A percentile compares a stretch with the other conserved stretches of the same genome.
Evolutionary conservation across 2,113 vertebrate species (phyloP).

Genomic region (Casuarius casuarius): DNA sequence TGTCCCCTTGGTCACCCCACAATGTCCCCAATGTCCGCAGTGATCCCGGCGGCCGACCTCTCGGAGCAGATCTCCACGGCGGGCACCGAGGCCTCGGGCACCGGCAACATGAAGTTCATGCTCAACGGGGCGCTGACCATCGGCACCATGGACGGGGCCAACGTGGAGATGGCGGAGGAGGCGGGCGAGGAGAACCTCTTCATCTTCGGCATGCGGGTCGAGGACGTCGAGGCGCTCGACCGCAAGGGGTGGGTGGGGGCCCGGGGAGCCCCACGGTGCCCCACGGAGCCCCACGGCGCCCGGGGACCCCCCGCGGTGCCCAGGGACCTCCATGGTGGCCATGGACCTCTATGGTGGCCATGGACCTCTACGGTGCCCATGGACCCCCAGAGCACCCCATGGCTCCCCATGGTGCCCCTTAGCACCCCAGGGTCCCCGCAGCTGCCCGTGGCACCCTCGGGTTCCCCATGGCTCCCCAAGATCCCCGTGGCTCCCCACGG

Average conservation of each 20-base stretch:
- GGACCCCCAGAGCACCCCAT: no score
- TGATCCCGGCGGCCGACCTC: conserved; percentile 90
- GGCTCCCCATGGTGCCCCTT: no score
- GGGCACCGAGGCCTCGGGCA: conserved; percentile 91
- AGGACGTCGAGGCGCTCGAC: conserved; percentile 86
- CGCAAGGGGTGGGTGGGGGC: conserved; percentile 79
- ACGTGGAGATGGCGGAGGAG: conserved; percentile 94
- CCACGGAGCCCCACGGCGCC: no score
- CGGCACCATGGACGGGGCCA: conserved; percentile 93
- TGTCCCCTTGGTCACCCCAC: no score
- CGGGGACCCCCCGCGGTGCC: no score
- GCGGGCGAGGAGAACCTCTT: conserved; percentile 91
- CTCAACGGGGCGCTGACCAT: conserved; percentile 92
- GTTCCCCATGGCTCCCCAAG: no score
- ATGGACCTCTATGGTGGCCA: no score
- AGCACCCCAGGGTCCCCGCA: no score
- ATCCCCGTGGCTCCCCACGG: no score
- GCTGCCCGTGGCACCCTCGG: no score
- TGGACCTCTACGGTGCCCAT: no score
- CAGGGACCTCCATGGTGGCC: no score
- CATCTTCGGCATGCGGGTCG: conserved; percentile 91
- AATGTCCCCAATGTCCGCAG: conserved; percentile 60
- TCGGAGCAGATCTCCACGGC: conserved; percentile 94
- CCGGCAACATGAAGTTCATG: conserved; percentile 97
- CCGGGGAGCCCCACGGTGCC: not conserved